phyloP scores from a whole-genome alignment of 2,888 invertebrate genomes.

The Strigamia transsilvanica region DNA sequence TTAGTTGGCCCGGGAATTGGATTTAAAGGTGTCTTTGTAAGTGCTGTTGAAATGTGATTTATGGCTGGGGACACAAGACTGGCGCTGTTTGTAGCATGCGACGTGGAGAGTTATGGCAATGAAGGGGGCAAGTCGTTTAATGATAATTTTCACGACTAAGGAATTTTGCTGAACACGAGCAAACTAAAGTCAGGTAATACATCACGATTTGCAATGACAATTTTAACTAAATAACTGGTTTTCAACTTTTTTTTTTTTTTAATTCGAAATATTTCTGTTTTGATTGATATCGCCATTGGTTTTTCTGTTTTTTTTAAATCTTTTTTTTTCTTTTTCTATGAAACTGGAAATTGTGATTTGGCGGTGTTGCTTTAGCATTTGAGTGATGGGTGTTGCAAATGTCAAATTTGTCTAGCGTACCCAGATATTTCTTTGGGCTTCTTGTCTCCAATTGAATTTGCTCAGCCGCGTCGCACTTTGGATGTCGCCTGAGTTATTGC shows the following conservation, averaged over 20 bases:
- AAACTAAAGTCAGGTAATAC: too few species aligned
- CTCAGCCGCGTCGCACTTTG: conserved; percentile 8
- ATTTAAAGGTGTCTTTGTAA: neutral
- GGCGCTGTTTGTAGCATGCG: neutral
- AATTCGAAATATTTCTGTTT: too few species aligned
- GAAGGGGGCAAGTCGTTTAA: too few species aligned
- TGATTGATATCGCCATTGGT: neutral
- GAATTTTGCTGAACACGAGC: too few species aligned
- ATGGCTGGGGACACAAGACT: neutral
- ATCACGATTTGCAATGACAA: too few species aligned
- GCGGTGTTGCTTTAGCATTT: conserved; percentile 8
- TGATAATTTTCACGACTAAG: too few species aligned
- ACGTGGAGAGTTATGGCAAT: too few species aligned
- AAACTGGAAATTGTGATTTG: neutral
- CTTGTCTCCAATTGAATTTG: conserved; percentile 8
- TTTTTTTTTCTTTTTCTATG: neutral
- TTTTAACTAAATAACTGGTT: too few species aligned
- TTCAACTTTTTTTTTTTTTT: too few species aligned
- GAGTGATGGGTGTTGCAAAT: conserved; percentile 8
- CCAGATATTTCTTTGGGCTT: conserved; percentile 8
- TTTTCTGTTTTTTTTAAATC: neutral
- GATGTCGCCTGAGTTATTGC: conserved; percentile 8
- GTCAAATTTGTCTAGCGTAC: conserved; percentile 3
- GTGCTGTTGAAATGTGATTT: neutral
- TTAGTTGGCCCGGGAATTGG: neutral